Percentiles rank a stretch among this genome's conserved stretches.
Conservation (phyloP, 2,888 invertebrate species). For the Hirtodrosophila confusa region DNA sequence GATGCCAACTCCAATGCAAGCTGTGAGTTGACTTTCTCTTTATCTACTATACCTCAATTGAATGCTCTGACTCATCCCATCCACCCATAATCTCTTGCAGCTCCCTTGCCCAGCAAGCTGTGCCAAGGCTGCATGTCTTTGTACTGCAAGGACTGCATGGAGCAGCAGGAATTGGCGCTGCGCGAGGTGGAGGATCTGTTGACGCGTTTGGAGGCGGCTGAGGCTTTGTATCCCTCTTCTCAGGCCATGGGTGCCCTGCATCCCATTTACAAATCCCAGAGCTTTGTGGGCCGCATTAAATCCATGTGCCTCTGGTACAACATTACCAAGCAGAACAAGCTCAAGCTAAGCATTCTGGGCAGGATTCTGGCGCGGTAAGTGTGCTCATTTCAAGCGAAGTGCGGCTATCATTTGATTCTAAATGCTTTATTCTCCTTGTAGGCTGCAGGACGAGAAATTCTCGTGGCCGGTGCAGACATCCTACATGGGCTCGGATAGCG, state of each 20-base stretch:
- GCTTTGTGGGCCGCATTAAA: constrained; percentile 84
- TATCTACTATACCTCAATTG: background rate
- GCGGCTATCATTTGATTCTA: background rate
- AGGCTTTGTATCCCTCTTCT: constrained; percentile 93
- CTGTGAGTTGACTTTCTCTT: constrained; percentile 62
- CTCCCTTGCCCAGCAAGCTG: constrained; percentile 68
- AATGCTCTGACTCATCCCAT: too few species aligned
- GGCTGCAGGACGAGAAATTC: constrained; percentile 83
- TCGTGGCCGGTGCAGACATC: constrained; percentile 84
- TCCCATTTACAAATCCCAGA: constrained; percentile 85
- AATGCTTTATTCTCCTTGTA: constrained; percentile 21
- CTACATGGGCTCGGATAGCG: constrained; percentile 75
- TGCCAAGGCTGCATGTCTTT: constrained; percentile 90
- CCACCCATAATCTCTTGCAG: constrained; percentile 27
- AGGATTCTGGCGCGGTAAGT: constrained; percentile 86
- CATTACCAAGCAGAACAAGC: constrained; percentile 92
- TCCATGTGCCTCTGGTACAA: constrained; percentile 97
- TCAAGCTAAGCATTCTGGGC: constrained; percentile 91
- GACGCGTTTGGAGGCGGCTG: constrained; percentile 90
- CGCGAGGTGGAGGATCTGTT: constrained; percentile 90
- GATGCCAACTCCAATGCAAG: constrained; percentile 79
- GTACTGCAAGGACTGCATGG: constrained; percentile 89
- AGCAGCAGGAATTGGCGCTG: constrained; percentile 90
- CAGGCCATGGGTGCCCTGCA: constrained; percentile 91
- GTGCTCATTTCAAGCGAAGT: background rate